Conservation (phyloP, 2,797 vertebrate genomes). For the Pagetopsis macropterus region DNA sequence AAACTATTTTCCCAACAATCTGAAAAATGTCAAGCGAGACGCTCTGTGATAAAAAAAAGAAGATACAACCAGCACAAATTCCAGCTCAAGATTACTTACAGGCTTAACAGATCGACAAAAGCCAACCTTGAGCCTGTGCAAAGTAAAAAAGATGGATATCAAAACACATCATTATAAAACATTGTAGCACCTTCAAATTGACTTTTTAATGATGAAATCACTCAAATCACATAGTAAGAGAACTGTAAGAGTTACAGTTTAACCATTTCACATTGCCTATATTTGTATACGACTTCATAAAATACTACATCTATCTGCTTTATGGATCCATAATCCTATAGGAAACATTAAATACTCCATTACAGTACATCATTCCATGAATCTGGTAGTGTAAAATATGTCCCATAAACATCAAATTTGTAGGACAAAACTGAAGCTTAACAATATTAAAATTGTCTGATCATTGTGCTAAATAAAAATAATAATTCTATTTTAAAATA, state of each 20-base stretch:
- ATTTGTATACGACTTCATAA: conserved; percentile 58
- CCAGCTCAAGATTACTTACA: conserved; percentile 56
- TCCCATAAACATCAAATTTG: conserved; percentile 60
- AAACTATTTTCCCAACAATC: conserved; percentile 38
- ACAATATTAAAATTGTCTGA: conserved; percentile 48
- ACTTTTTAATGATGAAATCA: conserved; percentile 51
- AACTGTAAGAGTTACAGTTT: conserved; percentile 37
- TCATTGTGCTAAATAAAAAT: conserved; percentile 63
- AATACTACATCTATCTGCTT: conserved; percentile 46
- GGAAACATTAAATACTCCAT: conserved; percentile 68
- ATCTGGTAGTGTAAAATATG: conserved; percentile 73
- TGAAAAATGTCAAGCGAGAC: conserved; percentile 35
- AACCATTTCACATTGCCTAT: conserved; percentile 42
- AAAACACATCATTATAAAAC: conserved; percentile 47
- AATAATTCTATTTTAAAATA: conserved; percentile 51
- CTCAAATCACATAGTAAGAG: conserved; percentile 60
- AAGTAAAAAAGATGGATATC: conserved; percentile 28
- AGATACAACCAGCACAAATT: conserved; percentile 41
- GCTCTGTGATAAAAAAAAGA: conserved; percentile 22
- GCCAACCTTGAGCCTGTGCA: conserved; percentile 11
- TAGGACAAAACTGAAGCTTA: conserved; percentile 61
- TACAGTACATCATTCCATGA: conserved; percentile 69
- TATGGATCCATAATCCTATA: conserved; percentile 48
- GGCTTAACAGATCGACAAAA: conserved; percentile 46
- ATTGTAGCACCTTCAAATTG: conserved; percentile 34